phyloP scores from a whole-genome alignment of 2,113 vertebrate species.

The Corythornis vintsioides region DNA sequence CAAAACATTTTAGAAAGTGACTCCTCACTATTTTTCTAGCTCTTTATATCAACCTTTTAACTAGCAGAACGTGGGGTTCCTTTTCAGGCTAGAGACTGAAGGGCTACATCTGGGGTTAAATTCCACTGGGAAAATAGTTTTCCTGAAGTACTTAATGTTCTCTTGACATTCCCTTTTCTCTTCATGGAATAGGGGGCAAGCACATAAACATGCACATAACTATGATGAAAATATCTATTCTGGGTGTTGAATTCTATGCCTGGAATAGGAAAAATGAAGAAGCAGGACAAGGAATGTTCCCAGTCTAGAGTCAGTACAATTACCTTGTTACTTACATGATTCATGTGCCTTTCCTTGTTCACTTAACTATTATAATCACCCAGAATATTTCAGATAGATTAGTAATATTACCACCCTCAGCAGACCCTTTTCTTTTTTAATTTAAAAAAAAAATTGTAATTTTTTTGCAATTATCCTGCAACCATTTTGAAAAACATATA shows the following conservation, averaged over 20 bases:
- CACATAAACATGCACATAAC: neutral
- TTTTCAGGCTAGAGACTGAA: neutral
- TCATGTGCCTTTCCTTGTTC: neutral
- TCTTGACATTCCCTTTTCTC: neutral
- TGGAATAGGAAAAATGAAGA: neutral
- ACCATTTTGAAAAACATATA: neutral
- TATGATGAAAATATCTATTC: neutral
- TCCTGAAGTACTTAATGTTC: neutral
- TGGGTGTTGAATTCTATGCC: neutral
- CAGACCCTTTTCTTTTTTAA: neutral
- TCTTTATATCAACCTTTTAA: neutral
- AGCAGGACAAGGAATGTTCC: neutral
- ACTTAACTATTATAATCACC: neutral
- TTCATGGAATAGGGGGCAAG: neutral
- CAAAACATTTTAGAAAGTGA: neutral
- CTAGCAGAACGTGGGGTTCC: neutral
- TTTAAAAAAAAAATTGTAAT: neutral
- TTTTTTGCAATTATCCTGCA: neutral
- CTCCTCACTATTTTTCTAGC: neutral
- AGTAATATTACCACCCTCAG: slow-evolving; percentile 61
- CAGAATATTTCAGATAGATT: neutral
- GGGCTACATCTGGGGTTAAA: neutral
- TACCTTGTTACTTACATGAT: neutral
- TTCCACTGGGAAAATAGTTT: neutral
- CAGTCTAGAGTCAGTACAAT: neutral